These are phyloP conservation scores for Mycalesis mineus DNA, from an alignment of 2,888 invertebrate genomes.

Conservation along the genomic window DNA sequence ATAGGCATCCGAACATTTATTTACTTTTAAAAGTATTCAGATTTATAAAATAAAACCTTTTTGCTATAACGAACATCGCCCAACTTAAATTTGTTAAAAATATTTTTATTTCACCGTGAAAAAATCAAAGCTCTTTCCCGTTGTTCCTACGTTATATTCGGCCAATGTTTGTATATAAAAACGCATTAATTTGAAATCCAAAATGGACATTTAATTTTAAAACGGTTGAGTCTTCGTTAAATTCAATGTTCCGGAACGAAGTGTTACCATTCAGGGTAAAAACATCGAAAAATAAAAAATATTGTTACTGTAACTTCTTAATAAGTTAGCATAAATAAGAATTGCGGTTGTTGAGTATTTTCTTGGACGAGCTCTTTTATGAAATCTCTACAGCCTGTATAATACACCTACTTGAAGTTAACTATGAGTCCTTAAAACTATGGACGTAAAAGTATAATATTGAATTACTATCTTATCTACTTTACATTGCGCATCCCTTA, in stretches of 20 bases:
- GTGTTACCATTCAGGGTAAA: constrained; percentile 20
- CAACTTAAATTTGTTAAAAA: background rate
- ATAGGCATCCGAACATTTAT: background rate
- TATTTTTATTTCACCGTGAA: constrained; percentile 1
- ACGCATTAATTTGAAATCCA: constrained; percentile 22
- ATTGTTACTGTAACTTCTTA: too few relatives aligned
- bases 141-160: background rate
- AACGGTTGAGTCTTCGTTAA: constrained; percentile 23
- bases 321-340: too few relatives aligned
- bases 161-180: constrained; percentile 15
- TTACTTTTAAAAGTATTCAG: background rate
- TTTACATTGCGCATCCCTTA: too few relatives aligned
- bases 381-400: too few relatives aligned
- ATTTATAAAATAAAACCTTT: background rate
- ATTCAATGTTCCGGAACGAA: constrained; percentile 26
- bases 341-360: too few relatives aligned
- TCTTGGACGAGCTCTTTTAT: too few relatives aligned
- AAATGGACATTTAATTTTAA: constrained; percentile 27
- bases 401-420: too few relatives aligned
- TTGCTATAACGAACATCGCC: background rate
- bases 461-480: too few relatives aligned
- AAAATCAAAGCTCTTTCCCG: background rate
- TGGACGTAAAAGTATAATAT: too few relatives aligned
- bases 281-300: constrained; percentile 10
- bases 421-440: too few relatives aligned